Percentiles rank a stretch among this genome's conserved stretches.
Evolutionary conservation across 2,797 vertebrate genomes (phyloP).

Genomic region (Pogoniulus pusillus): DNA sequence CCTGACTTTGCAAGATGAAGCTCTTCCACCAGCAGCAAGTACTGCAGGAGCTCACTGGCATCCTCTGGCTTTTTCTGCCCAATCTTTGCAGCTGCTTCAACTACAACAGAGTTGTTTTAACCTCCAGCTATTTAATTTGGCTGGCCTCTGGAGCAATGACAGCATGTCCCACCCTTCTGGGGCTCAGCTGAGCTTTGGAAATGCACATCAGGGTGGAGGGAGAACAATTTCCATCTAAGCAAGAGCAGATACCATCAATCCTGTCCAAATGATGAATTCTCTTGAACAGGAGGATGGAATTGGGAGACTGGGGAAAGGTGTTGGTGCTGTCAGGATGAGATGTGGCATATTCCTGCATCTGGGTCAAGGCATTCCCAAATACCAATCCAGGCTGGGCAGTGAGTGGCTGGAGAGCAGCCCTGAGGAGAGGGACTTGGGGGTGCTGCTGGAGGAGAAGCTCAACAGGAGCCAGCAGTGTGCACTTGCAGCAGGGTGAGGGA

Average conservation of each 20-base stretch:
- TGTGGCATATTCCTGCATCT: not conserved
- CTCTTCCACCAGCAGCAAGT: fast-evolving
- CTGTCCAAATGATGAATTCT: not conserved
- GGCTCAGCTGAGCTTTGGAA: not conserved
- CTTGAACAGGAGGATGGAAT: not conserved
- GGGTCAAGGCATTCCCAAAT: too few species aligned
- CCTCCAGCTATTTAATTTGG: not conserved
- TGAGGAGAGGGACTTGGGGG: too few species aligned
- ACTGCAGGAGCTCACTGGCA: not conserved
- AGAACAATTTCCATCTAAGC: not conserved
- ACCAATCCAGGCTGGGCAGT: too few species aligned
- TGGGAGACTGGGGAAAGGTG: not conserved
- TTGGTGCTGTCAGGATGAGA: not conserved
- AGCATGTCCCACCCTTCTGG: not conserved
- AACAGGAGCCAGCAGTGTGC: too few species aligned
- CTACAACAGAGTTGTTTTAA: fast-evolving
- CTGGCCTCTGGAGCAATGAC: not conserved
- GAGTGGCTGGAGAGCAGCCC: too few species aligned
- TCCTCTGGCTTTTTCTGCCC: not conserved
- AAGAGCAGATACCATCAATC: not conserved
- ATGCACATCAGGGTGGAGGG: not conserved
- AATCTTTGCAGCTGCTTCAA: not conserved
- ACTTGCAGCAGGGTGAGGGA: too few species aligned
- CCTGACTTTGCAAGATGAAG: not conserved
- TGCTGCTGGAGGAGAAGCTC: too few species aligned